Conservation (phyloP, 2,888 invertebrate species). For the Nematopogon swammerdamellus region DNA sequence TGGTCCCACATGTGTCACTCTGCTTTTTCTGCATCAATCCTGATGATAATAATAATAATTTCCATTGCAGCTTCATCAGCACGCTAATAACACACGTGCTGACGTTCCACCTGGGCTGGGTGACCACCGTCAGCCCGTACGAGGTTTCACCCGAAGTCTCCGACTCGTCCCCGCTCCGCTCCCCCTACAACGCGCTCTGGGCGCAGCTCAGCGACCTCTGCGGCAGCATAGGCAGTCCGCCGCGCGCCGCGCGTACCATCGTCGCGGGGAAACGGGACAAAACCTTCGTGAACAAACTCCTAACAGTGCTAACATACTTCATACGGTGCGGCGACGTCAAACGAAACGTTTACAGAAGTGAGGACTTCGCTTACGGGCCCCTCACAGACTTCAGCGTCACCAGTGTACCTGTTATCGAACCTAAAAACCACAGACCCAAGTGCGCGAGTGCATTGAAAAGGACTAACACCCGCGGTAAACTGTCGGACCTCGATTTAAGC, state of each 20-base stretch:
- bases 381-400: neutral
- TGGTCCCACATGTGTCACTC: too few species aligned
- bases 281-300: conserved; percentile 66
- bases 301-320: conserved; percentile 83
- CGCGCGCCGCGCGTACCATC: conserved; percentile 75
- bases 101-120: conserved; percentile 91
- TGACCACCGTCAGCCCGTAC: conserved; percentile 67
- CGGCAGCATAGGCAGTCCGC: conserved; percentile 79
- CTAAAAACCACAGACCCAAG: neutral
- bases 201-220: conserved; percentile 84
- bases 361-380: neutral
- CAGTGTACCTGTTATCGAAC: neutral
- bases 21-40: too few species aligned
- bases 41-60: too few species aligned
- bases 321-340: conserved; percentile 75
- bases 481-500: neutral
- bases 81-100: conserved; percentile 84
- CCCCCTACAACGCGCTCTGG: conserved; percentile 86
- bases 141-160: conserved; percentile 20
- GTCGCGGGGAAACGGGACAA: conserved; percentile 67
- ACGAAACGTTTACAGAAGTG: conserved; percentile 23
- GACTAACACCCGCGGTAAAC: neutral
- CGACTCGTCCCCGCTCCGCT: conserved; percentile 38
- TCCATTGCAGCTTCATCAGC: conserved; percentile 73
- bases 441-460: neutral